A percentile compares a stretch with the other conserved stretches of the same genome.
Evolutionary conservation across 2,797 vertebrate genomes (phyloP).

Genomic region (Onychomys leucogaster): DNA sequence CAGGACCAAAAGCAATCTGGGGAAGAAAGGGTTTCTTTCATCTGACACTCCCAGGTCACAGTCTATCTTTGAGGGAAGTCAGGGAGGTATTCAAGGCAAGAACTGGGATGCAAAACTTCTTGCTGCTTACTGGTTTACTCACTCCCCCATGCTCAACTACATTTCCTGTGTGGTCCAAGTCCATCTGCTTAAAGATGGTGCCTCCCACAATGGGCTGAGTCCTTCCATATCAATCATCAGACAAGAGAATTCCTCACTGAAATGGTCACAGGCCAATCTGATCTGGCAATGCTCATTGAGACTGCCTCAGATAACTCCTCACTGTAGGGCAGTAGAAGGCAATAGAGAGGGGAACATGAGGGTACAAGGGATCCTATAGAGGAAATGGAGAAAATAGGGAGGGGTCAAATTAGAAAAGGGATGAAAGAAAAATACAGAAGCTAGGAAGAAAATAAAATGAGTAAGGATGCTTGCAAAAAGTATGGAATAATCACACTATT

Average conservation of each 20-base stretch:
- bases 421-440: background rate
- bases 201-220: background rate
- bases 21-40: background rate
- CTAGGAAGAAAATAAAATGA: background rate
- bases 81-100: background rate
- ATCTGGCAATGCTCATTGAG: background rate
- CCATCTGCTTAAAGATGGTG: background rate
- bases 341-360: background rate
- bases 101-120: background rate
- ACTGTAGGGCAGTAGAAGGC: background rate
- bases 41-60: background rate
- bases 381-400: background rate
- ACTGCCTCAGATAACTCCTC: background rate
- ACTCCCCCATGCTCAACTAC: background rate
- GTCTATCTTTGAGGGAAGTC: background rate
- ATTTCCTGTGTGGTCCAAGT: too few relatives aligned
- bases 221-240: background rate
- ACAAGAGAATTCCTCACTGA: background rate
- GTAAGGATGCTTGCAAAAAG: background rate
- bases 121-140: background rate
- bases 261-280: background rate
- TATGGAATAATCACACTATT: background rate
- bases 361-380: background rate
- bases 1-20: background rate
- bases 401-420: background rate